Evolutionary conservation across 2,888 invertebrate genomes (phyloP), one percentile per base, ranked within the genome.

Genomic region (Cistogaster globosa): DNA sequence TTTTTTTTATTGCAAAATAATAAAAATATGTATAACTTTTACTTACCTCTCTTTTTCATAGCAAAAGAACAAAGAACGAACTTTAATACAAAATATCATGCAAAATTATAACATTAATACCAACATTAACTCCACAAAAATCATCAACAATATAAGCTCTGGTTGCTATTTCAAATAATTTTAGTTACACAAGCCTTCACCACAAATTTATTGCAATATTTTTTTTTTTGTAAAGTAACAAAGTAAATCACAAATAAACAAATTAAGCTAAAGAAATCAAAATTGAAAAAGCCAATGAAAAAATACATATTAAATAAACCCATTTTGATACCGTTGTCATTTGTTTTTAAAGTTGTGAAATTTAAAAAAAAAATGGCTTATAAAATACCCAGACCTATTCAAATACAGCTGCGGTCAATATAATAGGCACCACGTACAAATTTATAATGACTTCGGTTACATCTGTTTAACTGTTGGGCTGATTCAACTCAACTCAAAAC

Each of bases 81-180:
- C 51, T 71, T 68, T 51, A 32, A 72, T 71, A 67, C 12, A 76
- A 68, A 45, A 62, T 14, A 51, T 58, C 63, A 85, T 85, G 78
- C 62, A 71, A 71, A 85, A 76, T 80, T 69, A 36, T 20, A 84
- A 71, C 32, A 79, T 42, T 48, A 67, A 38, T 63, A 75, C 55
- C 67, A 79, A 72, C 72, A 83, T 86, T 81, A 86, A 89, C 89
- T 90, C 89, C 92, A 92, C 92, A 92, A 92, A 92, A 92, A 92
- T 92, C 92, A 92, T 92, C 91, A 91, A 92, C 85, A 90, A 88
- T 53, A 77, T 78, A 72, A 87, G 76, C 58, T 60, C 68, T 57
- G 75, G 22, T 68, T 57, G 63, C 53, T 74, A 67, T 65, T 67
- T 76, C 60, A 38, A 53, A 36, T 51, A 36, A 51, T 22, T 78